Percentiles rank a stretch among this genome's conserved stretches.
Evolutionary conservation across 1,140 invertebrate species (phyloP).

Genomic region (Drosophila insularis): DNA sequence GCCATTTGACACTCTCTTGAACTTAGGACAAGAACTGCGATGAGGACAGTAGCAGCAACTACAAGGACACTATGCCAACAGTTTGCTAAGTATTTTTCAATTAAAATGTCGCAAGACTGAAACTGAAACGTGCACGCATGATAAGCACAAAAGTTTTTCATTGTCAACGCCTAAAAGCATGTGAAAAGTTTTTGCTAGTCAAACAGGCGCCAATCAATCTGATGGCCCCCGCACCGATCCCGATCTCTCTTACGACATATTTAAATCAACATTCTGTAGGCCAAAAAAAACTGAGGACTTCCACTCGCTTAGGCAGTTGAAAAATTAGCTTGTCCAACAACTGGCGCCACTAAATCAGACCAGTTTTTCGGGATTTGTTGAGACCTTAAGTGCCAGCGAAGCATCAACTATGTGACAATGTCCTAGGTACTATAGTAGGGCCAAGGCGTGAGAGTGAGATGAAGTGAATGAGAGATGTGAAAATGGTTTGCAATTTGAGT

Average conservation of each 20-base stretch:
- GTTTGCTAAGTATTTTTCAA: constrained; percentile 76
- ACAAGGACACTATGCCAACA: constrained; percentile 18
- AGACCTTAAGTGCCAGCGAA: constrained; percentile 41
- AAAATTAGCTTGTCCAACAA: constrained; percentile 72
- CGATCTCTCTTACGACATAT: constrained; percentile 54
- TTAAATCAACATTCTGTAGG: constrained; percentile 58
- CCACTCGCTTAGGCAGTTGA: constrained; percentile 73
- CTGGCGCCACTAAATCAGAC: constrained; percentile 64
- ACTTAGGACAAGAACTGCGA: constrained; percentile 36
- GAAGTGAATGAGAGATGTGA: constrained; percentile 12
- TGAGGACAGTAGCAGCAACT: not conserved
- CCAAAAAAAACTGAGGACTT: constrained; percentile 31
- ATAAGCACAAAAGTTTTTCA: constrained; percentile 72
- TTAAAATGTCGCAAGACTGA: constrained; percentile 59
- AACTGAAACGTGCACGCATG: constrained; percentile 69
- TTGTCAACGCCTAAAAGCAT: constrained; percentile 68
- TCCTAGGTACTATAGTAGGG: constrained; percentile 14
- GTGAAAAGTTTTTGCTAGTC: constrained; percentile 42
- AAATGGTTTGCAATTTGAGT: constrained; percentile 43
- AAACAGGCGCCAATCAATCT: constrained; percentile 70
- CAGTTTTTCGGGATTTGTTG: not conserved
- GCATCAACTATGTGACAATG: constrained; percentile 51
- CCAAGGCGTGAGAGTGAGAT: not conserved
- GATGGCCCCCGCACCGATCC: not conserved
- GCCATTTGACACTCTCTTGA: constrained; percentile 68